Evolutionary conservation across 2,888 invertebrate genomes (phyloP), one percentile per base, ranked within the genome.

Genomic region (Apamea epomidion): DNA sequence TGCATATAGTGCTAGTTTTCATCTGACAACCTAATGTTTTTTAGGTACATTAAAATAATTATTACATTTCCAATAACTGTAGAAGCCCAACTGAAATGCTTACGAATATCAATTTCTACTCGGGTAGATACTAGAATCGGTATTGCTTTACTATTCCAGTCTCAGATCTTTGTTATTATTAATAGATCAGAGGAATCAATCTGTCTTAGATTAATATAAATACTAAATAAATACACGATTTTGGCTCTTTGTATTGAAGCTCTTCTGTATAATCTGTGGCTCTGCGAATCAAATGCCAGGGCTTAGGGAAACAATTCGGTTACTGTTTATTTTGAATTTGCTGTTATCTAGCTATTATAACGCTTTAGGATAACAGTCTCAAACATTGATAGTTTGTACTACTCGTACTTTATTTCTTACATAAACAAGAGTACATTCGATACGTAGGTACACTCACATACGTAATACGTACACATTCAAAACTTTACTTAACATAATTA

Each of bases 251-350:
- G 42, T 80, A 62, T 74, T 71, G 25, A 29, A 75, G 2, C 3
- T 68, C 29, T 29, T 18, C 60, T 58, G 21, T 62, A 76, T n/a
- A 48, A 48, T 62, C 78, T 48, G 45, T 32, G 45, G 14, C 0
- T 77, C 51, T 6, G 45, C 14, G 64, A 81, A 60, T 80, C 29
- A 58, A 82, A 84, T 62, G 29, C 65, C 21, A 67, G 58, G 70
- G 25, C 18, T 70, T 80, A 58, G 21, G 64, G 64, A 60, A 82
- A 80, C 81, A 73, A 48, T 70, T 29, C 21, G 18, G 29, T 48
- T n/a, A n/a, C n/a, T 85, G 74, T 65, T 85, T 81, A 70, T 74
- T 65, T 74, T 83, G 64, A 81, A 81, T 83, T 81, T 70, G 12
- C 64, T 64, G 18, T 25, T 62, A 54, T n/a, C 14, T 32, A 6